These are phyloP conservation scores for Pammene aurita DNA, from an alignment of 2,888 invertebrate species.

Conservation along the genomic window DNA sequence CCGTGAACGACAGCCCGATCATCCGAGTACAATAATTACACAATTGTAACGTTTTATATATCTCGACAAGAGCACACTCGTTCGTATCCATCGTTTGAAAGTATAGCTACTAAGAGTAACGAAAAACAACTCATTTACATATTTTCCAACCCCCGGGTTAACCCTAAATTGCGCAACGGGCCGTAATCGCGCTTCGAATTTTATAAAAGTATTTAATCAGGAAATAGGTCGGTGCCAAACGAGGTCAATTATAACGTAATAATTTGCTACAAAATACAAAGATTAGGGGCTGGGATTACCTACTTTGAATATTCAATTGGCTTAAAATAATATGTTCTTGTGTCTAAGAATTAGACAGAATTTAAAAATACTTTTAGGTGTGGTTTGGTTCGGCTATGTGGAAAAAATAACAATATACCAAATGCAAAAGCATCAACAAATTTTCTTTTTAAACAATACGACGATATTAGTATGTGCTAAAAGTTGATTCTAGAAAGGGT, in stretches of 20 bases:
- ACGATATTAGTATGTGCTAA: too few relatives aligned
- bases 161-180: constrained; percentile 28
- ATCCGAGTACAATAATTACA: constrained; percentile 61
- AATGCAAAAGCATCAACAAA: too few relatives aligned
- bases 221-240: constrained; percentile 2
- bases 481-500: too few relatives aligned
- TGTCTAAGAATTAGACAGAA: too few relatives aligned
- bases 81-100: constrained; percentile 12
- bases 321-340: too few relatives aligned
- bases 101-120: background rate
- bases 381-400: too few relatives aligned
- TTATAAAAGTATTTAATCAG: constrained; percentile 9
- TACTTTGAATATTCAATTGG: background rate
- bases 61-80: constrained; percentile 54
- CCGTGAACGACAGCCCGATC: constrained; percentile 62
- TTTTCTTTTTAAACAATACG: too few relatives aligned
- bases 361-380: too few relatives aligned
- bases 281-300: background rate
- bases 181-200: background rate
- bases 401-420: too few relatives aligned
- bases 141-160: constrained; percentile 6
- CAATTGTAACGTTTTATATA: constrained; percentile 56
- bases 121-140: background rate
- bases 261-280: background rate
- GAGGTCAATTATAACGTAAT: background rate